phyloP scores from a whole-genome alignment of 2,797 vertebrate genomes.

The Poeciliopsis infans region DNA sequence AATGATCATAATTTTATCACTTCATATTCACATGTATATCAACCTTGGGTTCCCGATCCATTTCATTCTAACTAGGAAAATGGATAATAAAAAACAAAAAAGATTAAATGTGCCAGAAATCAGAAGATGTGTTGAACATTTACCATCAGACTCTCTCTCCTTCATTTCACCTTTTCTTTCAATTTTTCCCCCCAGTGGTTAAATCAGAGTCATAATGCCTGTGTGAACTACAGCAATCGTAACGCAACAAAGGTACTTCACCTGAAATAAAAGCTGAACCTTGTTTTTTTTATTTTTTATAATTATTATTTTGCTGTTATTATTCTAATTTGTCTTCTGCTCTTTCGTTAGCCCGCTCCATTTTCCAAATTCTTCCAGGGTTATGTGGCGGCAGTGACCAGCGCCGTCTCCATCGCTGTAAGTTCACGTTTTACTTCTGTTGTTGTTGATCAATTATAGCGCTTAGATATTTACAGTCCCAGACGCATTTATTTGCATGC shows the following conservation, averaged over 20 bases:
- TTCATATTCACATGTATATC: not conserved
- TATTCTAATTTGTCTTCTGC: conserved; percentile 19
- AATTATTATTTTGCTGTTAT: not conserved
- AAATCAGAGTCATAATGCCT: conserved; percentile 97
- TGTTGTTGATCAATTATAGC: not conserved
- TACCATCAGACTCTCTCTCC: fast-evolving
- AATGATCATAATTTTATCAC: not conserved
- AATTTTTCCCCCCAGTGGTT: conserved; percentile 80
- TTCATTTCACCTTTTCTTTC: not conserved
- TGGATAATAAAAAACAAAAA: not conserved
- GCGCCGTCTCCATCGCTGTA: conserved; percentile 93
- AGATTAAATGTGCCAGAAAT: not conserved
- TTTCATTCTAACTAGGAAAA: not conserved
- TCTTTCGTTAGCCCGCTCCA: conserved; percentile 84
- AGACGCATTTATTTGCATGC: not conserved
- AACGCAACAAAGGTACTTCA: conserved; percentile 88
- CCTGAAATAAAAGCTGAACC: not conserved
- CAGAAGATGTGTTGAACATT: not conserved
- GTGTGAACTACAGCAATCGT: conserved; percentile 95
- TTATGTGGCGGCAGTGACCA: conserved; percentile 92
- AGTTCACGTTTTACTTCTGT: conserved; percentile 74
- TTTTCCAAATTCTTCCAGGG: conserved; percentile 89
- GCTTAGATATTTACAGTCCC: not conserved
- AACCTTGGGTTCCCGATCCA: not conserved
- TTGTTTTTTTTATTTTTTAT: too few species aligned